phyloP scores from a whole-genome alignment of 2,113 vertebrate species.

The Toxostoma redivivum region DNA sequence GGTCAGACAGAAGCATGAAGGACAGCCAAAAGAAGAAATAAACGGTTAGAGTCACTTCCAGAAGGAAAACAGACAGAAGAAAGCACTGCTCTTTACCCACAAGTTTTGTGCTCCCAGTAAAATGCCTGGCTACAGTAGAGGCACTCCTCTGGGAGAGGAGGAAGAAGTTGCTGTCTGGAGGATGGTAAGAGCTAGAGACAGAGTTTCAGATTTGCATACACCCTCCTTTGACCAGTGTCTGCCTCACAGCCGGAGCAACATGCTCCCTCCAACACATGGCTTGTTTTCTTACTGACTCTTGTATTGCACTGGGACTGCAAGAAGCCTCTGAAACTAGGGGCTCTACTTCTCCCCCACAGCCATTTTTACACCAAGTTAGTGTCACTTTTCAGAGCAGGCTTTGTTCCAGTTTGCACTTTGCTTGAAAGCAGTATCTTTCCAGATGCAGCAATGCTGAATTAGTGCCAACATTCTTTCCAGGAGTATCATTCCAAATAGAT shows the following conservation, averaged over 20 bases:
- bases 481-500: conserved; percentile 18
- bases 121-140: background rate
- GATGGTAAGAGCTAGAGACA: background rate
- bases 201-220: background rate
- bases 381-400: background rate
- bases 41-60: background rate
- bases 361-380: background rate
- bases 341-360: background rate
- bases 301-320: background rate
- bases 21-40: background rate
- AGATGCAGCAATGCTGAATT: conserved; percentile 28
- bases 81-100: background rate
- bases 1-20: background rate
- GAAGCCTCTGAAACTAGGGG: background rate
- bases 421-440: background rate
- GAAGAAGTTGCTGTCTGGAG: background rate
- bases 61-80: background rate
- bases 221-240: background rate
- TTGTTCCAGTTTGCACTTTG: background rate
- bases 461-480: conserved; percentile 41
- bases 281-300: background rate
- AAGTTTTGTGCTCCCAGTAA: background rate
- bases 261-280: background rate
- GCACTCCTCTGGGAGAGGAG: background rate
- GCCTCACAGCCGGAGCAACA: background rate